Base-by-base conservation (phyloP, 2,797 vertebrate genomes). In the Lerista edwardsae region DNA sequence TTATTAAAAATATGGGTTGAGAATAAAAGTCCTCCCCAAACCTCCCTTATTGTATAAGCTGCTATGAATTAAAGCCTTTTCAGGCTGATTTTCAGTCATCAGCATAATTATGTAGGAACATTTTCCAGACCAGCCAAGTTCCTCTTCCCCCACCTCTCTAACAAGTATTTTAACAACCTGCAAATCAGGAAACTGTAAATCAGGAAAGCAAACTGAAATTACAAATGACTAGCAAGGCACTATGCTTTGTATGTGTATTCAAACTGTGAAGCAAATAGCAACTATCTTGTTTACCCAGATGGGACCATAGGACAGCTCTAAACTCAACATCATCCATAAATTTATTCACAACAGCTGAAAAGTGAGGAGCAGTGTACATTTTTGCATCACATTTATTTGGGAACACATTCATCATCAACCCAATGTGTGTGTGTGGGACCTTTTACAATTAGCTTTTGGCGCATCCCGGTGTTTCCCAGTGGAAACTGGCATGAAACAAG, bases 81-180 rank as follows among this genome's bases (percentile, higher is more conserved):
- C 91, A 91, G 90, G 39, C 84, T 90, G 92, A 93, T 89, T 94
- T 93, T 93, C 62, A 93, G 90, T 93, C 92, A 88, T 93, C 93
- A 92, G 91, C 68, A 10, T 93, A 91, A 94, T 94, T 94, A 93
- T 82, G 90, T 85, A 89, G 82, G 88, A 94, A 94, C 92, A 88
- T 93, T 93, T 94, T 95, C 93, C 92, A 94, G 93, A 93, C 86
- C 87, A 88, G 81, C 80, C 67, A 62, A 59, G 68, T 21, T 17
- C 62, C 23, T 44, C 21, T 29, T 27, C 72, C 69, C 41, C 65
- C 25, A 17, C 69, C 39, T 62, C 87, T 93, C 93, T 93, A 92
- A 94, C 91, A 95, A 94, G 92, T 89, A 81, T 91, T 95, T 95
- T 94, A 94, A 94, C 93, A 94, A 94, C 92, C 92, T 95, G 92